A percentile compares a stretch with the other conserved stretches of the same genome.
These are phyloP conservation scores for Acanthosepion pharaonis DNA, from an alignment of 2,888 invertebrate genomes.

Conservation along the genomic window DNA sequence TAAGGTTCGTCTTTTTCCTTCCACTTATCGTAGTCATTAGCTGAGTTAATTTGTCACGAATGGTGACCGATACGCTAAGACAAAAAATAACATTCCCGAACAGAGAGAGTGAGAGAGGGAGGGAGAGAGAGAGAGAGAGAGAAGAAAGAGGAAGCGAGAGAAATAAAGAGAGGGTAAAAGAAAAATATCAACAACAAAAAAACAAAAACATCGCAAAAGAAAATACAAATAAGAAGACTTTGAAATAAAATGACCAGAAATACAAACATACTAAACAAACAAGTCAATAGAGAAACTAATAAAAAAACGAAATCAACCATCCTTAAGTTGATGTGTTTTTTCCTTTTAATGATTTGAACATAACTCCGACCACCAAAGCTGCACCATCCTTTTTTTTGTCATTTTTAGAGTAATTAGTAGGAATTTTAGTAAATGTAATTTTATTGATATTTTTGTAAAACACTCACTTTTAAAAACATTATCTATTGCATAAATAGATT, in stretches of 20 bases:
- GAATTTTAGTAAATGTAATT: not conserved
- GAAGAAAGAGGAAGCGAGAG: no score
- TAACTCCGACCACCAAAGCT: not conserved
- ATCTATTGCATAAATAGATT: no score
- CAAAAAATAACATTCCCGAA: not conserved
- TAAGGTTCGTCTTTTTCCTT: not conserved
- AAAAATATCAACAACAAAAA: not conserved
- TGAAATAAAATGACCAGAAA: no score
- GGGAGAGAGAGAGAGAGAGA: no score
- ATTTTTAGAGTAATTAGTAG: not conserved
- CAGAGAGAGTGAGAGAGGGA: not conserved
- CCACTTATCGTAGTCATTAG: not conserved
- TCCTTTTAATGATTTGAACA: not conserved
- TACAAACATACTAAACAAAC: not conserved
- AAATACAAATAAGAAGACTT: no score
- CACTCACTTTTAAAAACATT: no score
- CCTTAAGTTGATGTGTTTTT: not conserved
- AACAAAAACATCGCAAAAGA: no score
- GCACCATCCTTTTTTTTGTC: not conserved
- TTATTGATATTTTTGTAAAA: not conserved
- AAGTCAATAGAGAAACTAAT: not conserved
- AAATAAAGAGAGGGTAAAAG: not conserved
- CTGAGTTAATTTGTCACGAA: not conserved
- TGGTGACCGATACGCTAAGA: constrained; percentile 17
- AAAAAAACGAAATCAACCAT: not conserved